phyloP scores from a whole-genome alignment of 2,113 vertebrate species.

The Ammodytes marinus region DNA sequence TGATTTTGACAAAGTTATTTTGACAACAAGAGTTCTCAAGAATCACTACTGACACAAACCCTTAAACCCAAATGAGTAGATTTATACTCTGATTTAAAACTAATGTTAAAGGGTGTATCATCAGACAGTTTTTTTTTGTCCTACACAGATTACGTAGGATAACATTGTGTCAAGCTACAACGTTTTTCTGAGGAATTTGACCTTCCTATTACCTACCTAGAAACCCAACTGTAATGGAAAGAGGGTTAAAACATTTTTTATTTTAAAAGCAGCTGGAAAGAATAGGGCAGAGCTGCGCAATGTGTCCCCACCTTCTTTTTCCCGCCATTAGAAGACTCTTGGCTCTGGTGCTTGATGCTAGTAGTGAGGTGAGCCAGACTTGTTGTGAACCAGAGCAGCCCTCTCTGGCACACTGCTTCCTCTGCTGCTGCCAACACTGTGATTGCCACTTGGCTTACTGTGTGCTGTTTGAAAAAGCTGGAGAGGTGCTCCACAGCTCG shows the following conservation, averaged over 20 bases:
- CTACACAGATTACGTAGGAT: neutral
- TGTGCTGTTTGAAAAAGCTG: neutral
- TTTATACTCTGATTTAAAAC: neutral
- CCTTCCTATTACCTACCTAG: neutral
- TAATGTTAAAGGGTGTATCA: neutral
- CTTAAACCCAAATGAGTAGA: neutral
- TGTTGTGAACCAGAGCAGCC: neutral
- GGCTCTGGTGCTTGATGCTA: neutral
- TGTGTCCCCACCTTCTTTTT: neutral
- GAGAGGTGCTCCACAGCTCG: neutral
- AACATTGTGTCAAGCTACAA: neutral
- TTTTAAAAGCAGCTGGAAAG: neutral
- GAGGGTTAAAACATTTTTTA: too few relatives aligned
- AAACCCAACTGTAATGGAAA: conserved; percentile 20
- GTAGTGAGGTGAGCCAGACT: neutral
- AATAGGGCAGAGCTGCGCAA: neutral
- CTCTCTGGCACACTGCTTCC: neutral
- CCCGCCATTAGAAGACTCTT: neutral
- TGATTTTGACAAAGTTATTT: too few relatives aligned
- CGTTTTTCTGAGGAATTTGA: neutral
- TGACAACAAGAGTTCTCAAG: too few relatives aligned
- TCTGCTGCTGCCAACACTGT: neutral
- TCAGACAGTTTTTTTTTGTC: too few relatives aligned
- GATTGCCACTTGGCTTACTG: neutral
- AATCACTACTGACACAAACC: too few relatives aligned